Conservation (phyloP, 2,888 invertebrate species). For the Listrodromus nycthemerus region DNA sequence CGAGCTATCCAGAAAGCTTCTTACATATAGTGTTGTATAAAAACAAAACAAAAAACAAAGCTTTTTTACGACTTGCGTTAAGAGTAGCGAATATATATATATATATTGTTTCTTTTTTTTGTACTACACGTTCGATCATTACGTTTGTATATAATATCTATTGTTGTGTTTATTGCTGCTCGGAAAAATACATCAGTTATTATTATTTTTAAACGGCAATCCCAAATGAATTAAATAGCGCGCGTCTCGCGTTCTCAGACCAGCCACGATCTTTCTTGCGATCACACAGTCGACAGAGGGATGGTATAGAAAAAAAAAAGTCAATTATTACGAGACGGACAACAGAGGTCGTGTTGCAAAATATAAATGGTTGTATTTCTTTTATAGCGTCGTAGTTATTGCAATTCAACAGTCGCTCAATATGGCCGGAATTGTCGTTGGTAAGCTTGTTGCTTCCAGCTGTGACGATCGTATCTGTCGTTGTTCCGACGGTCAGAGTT, state of each 20-base stretch:
- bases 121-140: slow-evolving; percentile 78
- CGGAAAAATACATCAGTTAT: slow-evolving; percentile 75
- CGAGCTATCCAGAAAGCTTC: slow-evolving; percentile 48
- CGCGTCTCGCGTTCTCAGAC: too few species aligned
- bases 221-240: slow-evolving; percentile 41
- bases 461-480: slow-evolving; percentile 69
- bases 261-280: neutral
- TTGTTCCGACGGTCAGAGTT: slow-evolving; percentile 67
- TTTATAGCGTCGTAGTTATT: neutral
- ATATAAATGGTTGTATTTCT: slow-evolving; percentile 56
- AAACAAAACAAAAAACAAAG: slow-evolving; percentile 51
- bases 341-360: slow-evolving; percentile 36
- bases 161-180: slow-evolving; percentile 77
- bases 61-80: slow-evolving; percentile 75
- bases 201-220: slow-evolving; percentile 75
- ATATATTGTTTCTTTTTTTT: slow-evolving; percentile 57
- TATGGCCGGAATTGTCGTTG: slow-evolving; percentile 67
- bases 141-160: slow-evolving; percentile 79
- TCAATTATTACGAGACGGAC: slow-evolving; percentile 7
- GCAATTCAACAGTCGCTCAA: slow-evolving; percentile 37
- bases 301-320: neutral
- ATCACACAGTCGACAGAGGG: neutral
- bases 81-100: slow-evolving; percentile 71
- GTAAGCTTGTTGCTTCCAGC: slow-evolving; percentile 64
- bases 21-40: slow-evolving; percentile 57